Conservation (phyloP, 2,888 invertebrate species). For the Drosophila barbarae region DNA sequence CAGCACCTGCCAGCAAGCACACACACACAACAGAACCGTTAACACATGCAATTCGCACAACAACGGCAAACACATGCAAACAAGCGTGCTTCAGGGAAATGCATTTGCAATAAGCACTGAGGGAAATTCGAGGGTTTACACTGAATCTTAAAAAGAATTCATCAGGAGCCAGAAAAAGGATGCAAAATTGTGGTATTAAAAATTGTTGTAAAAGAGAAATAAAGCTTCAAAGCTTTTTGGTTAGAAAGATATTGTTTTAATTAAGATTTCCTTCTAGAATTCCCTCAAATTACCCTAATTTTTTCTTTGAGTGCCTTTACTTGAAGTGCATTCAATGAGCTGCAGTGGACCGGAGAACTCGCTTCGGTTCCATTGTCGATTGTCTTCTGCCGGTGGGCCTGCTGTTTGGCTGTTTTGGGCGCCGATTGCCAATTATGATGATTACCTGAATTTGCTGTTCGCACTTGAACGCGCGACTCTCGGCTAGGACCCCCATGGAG, state of each 20-base stretch:
- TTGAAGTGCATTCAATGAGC: slow-evolving; percentile 4
- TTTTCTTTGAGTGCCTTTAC: not conserved
- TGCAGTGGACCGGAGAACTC: slow-evolving; percentile 12
- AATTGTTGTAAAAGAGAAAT: not conserved
- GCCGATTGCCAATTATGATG: slow-evolving; percentile 61
- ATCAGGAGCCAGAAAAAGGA: too few species aligned
- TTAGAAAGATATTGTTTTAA: not conserved
- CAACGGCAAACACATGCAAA: slow-evolving; percentile 15
- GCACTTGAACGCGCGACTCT: slow-evolving; percentile 20
- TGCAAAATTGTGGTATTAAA: too few species aligned
- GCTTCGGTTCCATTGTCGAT: slow-evolving; percentile 29
- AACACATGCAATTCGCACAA: slow-evolving; percentile 4
- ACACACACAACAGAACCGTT: slow-evolving; percentile 1
- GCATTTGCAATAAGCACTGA: slow-evolving; percentile 10
- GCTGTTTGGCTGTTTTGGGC: slow-evolving; percentile 32
- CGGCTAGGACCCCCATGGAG: not conserved
- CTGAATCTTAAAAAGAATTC: not conserved
- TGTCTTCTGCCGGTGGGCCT: slow-evolving; percentile 15
- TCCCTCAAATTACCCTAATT: not conserved
- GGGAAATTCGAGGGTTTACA: not conserved
- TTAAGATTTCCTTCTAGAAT: not conserved
- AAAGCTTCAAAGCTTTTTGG: too few species aligned
- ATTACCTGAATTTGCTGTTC: slow-evolving; percentile 60
- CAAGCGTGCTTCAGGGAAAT: slow-evolving; percentile 10
- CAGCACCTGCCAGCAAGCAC: slow-evolving; percentile 52